A percentile compares a stretch with the other conserved stretches of the same genome.
Evolutionary conservation across 2,888 invertebrate genomes (phyloP).

Genomic region (Eumacrocentrus americanus): DNA sequence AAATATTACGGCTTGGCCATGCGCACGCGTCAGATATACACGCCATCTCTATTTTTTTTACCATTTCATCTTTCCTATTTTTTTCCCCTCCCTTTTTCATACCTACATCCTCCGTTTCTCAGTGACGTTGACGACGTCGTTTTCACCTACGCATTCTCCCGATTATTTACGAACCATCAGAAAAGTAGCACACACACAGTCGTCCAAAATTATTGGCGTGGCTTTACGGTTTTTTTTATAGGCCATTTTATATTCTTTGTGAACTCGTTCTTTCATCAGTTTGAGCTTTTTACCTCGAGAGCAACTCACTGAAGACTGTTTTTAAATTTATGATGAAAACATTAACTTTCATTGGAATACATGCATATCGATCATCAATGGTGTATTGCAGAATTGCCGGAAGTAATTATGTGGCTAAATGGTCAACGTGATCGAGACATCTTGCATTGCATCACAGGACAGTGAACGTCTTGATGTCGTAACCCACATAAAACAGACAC

Average conservation of each 20-base stretch:
- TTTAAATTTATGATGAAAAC: too few relatives aligned
- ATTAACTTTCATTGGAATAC: too few relatives aligned
- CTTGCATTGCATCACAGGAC: background rate
- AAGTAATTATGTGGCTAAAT: conserved; percentile 23
- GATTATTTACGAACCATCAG: background rate
- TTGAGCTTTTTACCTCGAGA: background rate
- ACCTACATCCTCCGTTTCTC: conserved; percentile 2
- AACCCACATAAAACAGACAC: conserved; percentile 22
- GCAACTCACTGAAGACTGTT: too few relatives aligned
- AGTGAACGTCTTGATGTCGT: conserved; percentile 8
- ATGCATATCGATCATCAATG: too few relatives aligned
- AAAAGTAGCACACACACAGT: background rate
- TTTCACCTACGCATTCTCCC: conserved; percentile 16
- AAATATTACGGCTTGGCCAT: conserved; percentile 14
- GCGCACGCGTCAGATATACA: background rate
- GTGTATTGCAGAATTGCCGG: too few relatives aligned
- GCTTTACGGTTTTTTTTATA: background rate
- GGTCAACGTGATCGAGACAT: conserved; percentile 19
- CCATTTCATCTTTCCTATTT: background rate
- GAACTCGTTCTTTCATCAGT: background rate
- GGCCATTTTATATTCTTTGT: background rate
- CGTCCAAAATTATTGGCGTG: background rate
- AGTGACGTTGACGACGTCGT: conserved; percentile 3
- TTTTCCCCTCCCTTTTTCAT: conserved; percentile 2
- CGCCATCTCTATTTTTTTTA: background rate